Base-by-base conservation (phyloP, 2,113 vertebrate genomes). In the Nymphicus hollandicus region DNA sequence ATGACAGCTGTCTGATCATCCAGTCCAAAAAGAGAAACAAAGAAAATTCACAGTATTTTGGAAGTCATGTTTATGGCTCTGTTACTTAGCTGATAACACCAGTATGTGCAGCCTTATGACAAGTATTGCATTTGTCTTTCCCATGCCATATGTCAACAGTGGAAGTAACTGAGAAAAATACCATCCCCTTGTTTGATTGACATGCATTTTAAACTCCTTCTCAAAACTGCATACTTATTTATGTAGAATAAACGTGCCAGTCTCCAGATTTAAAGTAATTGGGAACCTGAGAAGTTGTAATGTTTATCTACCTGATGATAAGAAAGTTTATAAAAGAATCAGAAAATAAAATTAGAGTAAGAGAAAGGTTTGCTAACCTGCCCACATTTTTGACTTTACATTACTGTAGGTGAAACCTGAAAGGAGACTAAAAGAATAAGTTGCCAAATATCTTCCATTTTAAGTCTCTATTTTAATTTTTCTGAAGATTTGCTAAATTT, bases 111-210 rank as follows among this genome's bases (percentile, higher is more conserved):
- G 53, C 24, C 56, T 95, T 78, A 66, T 65, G 93, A 92, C 81
- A 95, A 94, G 44, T 55, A 87, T 35, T 46, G 53, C 60, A 12
- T 84, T 95, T 96, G 35, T 88, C 97, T 96, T 96, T 74, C 69
- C 80, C 39, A 58, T 49, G 25, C 86, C 91, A 90, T 87, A 88
- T 94, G 77, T 87, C 82, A 86, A 58, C 43, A 86, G 33, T 86
- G 58, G 58, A 96, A 95, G 41, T 60, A 96, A 78, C 31, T 85
- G 78, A 91, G 56, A 68, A 95, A 92, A 95, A 92, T 56, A 70
- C 13, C 14, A 76, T 63, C 47, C 63, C 1, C 13, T 79, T 55
- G 7, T 63, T 94, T 95, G 74, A 95, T n/a, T 91, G 95, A 77
- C 66, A 61, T 88, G 35, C 24, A 87, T 86, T 96, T 93, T 81